Base-by-base conservation (phyloP, 2,113 vertebrate species). In the Patagioenas fasciata region DNA sequence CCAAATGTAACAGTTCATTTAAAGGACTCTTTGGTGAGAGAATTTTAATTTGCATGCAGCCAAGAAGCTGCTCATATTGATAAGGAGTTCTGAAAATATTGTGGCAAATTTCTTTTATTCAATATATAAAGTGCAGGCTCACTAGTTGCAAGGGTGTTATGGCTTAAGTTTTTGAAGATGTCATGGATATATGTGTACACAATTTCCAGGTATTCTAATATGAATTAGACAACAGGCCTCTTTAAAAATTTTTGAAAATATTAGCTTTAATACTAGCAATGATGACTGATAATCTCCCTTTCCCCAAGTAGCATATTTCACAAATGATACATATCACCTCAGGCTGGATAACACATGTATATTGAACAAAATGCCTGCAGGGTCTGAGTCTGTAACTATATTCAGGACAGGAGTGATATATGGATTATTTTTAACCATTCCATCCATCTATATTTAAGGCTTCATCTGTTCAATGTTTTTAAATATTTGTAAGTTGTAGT, bases 1-100 rank as follows among this genome's bases (percentile, higher is more conserved):
- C 47, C 62, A 93, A 85, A 89, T 32, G 19, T 78, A 87, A 66
- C 44, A 92, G 66, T 13, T 88, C 54, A 57, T 94, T 89, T 93
- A 66, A 61, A 85, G 25, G 73, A 6, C 10, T 47, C 34, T 69
- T 82, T 61, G 38, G 56, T 75, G 58, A 83, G 36, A 87, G 51
- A 80, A 65, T 74, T 17, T 75, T 54, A 29, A 44, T 78, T 81
- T 80, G 5, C 3, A 1, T 42, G 18, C 15, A 66, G 47, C 28
- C 15, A 82, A 85, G 54, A 91, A 24, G 7, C 38, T 64, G 29
- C n/a, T 74, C 26, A 84, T 20, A 81, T 2, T 51, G 34, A 67
- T 57, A 38, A 85, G 20, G 32, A 84, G 6, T 65, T 84, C 36
- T 81, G 58, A 81, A 95, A 92, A 85, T 65, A 79, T 15, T 44